Evolutionary conservation across 1,140 invertebrate genomes (phyloP), one percentile per base, ranked within the genome.

Genomic region (Drosophila kohkoa): DNA sequence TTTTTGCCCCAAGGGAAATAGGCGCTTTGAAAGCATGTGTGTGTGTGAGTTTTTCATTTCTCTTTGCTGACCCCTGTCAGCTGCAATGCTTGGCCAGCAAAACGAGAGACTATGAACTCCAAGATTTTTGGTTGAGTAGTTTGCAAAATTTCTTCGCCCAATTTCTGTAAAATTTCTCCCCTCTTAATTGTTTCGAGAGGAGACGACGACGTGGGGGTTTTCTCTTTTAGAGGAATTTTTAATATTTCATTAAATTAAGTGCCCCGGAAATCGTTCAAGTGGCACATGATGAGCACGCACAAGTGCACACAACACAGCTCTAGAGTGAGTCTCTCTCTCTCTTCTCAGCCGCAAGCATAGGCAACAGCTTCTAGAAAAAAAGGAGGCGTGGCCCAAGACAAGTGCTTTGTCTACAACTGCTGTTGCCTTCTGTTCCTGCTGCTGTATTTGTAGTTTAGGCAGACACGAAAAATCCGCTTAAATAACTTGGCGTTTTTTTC

Each of bases 241-340:
- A 91, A 91, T 91, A 91, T 91, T 92, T 91, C 90, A 91, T 91
- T 91, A 91, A 91, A 91, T 92, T 89, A 90, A 92, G 90, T 91
- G 81, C 81, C 63, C 69, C 59, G 72, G 60, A 88, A 88, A 83
- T 83, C 83, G 85, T 89, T 90, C 75, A 88, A 88, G 80, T 89
- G 83, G 83, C 83, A 88, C 83, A 88, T 68, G 77, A 88, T 88
- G 83, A 83, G 77, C 62, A 80, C 83, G 69, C 80, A 87, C 68
- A 87, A 79, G 54, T 82, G 79, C 71, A 86, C 70, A 86, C 59
- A 55, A 86, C 70, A 86, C 59, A 55, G 67, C 28, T 38, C 35
- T 10, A 38, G 35, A 38, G 35, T 10, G 35, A 38, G 7, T 7
- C 2, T 25, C 20, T 32, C 30, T 38, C 10, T 38, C 7, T 10